Conservation (phyloP, 1,140 invertebrate species). For the Hylyphantes graminicola region DNA sequence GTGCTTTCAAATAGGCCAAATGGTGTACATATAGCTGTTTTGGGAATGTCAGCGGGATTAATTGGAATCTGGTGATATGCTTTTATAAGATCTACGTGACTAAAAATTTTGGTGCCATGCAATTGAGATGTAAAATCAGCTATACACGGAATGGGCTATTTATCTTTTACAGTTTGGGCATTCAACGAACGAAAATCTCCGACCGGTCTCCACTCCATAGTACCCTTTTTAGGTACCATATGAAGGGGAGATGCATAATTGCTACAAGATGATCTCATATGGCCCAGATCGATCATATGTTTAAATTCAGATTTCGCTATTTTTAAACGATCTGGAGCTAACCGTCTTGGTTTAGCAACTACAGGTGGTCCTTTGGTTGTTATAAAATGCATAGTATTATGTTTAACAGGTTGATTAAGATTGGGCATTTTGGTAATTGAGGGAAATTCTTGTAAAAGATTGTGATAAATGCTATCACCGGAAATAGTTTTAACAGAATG, state of each 20-base stretch:
- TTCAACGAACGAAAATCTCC: conserved; percentile 57
- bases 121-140: conserved; percentile 53
- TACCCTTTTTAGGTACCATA: conserved; percentile 62
- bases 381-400: conserved; percentile 42
- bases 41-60: conserved; percentile 39
- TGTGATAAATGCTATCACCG: conserved; percentile 9
- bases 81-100: conserved; percentile 23
- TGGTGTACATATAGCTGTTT: conserved; percentile 52
- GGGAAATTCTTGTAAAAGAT: conserved; percentile 58
- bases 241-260: conserved; percentile 62
- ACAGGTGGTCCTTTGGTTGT: conserved; percentile 39
- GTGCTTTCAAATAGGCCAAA: conserved; percentile 55
- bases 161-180: conserved; percentile 47
- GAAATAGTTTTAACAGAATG: conserved; percentile 10
- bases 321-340: conserved; percentile 32
- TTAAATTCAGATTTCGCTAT: conserved; percentile 47
- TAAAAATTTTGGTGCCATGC: conserved; percentile 7
- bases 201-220: conserved; percentile 36
- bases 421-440: conserved; percentile 57
- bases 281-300: conserved; percentile 31
- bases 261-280: conserved; percentile 61
- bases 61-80: conserved; percentile 45
- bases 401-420: conserved; percentile 54
- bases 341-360: background rate
- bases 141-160: conserved; percentile 53